These are phyloP conservation scores for Athene cunicularia DNA, from an alignment of 2,113 vertebrate species.

Conservation along the genomic window DNA sequence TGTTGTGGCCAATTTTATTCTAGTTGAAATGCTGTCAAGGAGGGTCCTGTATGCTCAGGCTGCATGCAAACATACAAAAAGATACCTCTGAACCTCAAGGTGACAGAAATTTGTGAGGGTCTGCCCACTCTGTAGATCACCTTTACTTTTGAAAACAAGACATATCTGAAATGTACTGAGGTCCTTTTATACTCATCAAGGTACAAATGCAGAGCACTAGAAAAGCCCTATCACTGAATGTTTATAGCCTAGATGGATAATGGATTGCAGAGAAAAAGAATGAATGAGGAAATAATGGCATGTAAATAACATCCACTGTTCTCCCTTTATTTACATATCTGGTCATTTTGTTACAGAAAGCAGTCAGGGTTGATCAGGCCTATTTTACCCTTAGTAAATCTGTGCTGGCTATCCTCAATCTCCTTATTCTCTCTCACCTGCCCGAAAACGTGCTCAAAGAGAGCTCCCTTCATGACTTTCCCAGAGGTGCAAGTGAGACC, in stretches of 20 bases:
- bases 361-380: background rate
- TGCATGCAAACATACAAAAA: background rate
- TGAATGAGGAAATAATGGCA: background rate
- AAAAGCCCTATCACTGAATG: background rate
- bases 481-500: accelerated
- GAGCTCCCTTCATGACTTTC: background rate
- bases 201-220: background rate
- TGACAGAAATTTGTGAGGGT: background rate
- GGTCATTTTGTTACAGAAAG: background rate
- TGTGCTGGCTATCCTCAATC: background rate
- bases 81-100: background rate
- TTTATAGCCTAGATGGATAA: background rate
- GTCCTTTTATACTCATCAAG: background rate
- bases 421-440: background rate
- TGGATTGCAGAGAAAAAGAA: background rate
- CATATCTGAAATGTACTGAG: background rate
- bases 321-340: background rate
- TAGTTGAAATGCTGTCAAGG: background rate
- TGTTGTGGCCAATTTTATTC: background rate
- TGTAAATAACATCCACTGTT: background rate
- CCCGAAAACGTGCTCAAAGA: background rate
- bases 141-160: background rate
- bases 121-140: background rate
- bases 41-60: background rate
- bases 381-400: background rate